A percentile compares a stretch with the other conserved stretches of the same genome.
These are phyloP conservation scores for Alexandromys fortis DNA, from an alignment of 2,113 vertebrate genomes.

Conservation along the genomic window DNA sequence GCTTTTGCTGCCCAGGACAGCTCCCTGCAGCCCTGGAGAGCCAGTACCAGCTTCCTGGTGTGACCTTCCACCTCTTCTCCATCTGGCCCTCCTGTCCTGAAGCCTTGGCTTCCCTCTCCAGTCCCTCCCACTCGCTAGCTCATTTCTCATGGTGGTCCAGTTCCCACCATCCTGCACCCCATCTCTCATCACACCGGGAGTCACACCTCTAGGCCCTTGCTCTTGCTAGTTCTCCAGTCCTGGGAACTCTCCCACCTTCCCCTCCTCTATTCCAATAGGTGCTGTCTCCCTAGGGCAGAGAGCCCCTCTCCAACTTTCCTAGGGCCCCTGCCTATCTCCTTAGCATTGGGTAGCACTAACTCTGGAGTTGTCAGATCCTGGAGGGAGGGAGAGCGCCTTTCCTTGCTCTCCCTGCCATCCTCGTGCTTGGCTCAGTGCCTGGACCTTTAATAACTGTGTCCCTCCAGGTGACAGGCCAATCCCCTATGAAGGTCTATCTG, in stretches of 20 bases:
- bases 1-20: background rate
- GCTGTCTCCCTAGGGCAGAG: background rate
- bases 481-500: background rate
- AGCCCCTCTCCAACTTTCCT: slow-evolving; percentile 58
- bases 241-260: background rate
- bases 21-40: background rate
- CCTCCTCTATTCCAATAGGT: background rate
- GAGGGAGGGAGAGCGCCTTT: background rate
- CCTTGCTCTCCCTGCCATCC: background rate
- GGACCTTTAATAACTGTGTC: background rate
- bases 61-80: background rate
- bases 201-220: background rate
- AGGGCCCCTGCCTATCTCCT: background rate
- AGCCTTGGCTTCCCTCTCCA: background rate
- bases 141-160: background rate
- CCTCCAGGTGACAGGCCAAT: background rate
- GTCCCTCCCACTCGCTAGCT: background rate
- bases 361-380: background rate
- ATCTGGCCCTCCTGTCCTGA: background rate
- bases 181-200: background rate
- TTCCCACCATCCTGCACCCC: background rate
- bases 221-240: background rate
- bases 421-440: background rate
- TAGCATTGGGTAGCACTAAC: background rate
- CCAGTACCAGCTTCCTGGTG: background rate